These are phyloP conservation scores for human DNA, from an alignment of 2,113 vertebrate genomes.

Conservation along the genomic window GRCh38 chr5:163377501-163378000, in stretches of 20 bases:
- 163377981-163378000: background rate
- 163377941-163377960: background rate
- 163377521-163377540: background rate
- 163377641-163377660: background rate
- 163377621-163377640: background rate
- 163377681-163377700: background rate
- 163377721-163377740: background rate
- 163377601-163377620: background rate
- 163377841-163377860: background rate
- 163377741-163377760: background rate
- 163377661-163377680: background rate
- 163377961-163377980: background rate
- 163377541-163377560: background rate
- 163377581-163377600: background rate
- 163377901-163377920: background rate
- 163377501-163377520: background rate
- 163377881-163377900: background rate
- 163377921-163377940: background rate
- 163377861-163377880: background rate
- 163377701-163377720: background rate
- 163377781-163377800: slow-evolving; percentile 14
- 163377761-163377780: slow-evolving; percentile 19
- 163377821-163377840: background rate
- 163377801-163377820: background rate
- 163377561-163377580: background rate